phyloP scores from a whole-genome alignment of 2,888 invertebrate species.

The Elgonia sp. region DNA sequence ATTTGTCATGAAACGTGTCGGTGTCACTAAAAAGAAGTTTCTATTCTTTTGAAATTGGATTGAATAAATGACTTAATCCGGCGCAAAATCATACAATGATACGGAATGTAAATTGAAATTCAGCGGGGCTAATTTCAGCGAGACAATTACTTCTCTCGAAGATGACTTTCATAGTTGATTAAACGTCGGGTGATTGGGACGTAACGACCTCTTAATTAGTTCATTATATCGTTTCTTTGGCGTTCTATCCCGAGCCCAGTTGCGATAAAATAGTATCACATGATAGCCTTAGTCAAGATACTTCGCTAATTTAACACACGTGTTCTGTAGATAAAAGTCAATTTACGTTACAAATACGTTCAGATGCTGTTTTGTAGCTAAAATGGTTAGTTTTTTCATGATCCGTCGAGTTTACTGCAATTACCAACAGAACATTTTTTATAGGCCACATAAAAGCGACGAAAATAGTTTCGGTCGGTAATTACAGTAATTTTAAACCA shows the following conservation, averaged over 20 bases:
- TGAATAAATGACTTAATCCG: slow-evolving; percentile 61
- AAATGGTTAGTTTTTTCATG: not conserved
- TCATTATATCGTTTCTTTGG: slow-evolving; percentile 78
- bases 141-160: slow-evolving; percentile 75
- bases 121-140: slow-evolving; percentile 65
- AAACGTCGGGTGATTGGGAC: slow-evolving; percentile 78
- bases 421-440: not conserved
- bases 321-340: slow-evolving; percentile 67
- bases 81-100: slow-evolving; percentile 57
- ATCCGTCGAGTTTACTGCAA: not conserved
- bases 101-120: slow-evolving; percentile 64
- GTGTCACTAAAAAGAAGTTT: not conserved
- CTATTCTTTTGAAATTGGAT: slow-evolving; percentile 31
- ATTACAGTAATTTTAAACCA: not conserved
- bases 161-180: slow-evolving; percentile 80
- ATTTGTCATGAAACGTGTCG: too few relatives aligned
- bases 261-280: slow-evolving; percentile 49
- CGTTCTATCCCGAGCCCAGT: slow-evolving; percentile 10
- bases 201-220: slow-evolving; percentile 79
- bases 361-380: not conserved
- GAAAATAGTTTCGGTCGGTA: not conserved
- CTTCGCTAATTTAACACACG: slow-evolving; percentile 61
- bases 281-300: slow-evolving; percentile 38
- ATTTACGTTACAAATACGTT: slow-evolving; percentile 55
- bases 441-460: not conserved